Evolutionary conservation across 2,888 invertebrate genomes (phyloP), one percentile per base, ranked within the genome.

Genomic region (Agrilus cyanescens): DNA sequence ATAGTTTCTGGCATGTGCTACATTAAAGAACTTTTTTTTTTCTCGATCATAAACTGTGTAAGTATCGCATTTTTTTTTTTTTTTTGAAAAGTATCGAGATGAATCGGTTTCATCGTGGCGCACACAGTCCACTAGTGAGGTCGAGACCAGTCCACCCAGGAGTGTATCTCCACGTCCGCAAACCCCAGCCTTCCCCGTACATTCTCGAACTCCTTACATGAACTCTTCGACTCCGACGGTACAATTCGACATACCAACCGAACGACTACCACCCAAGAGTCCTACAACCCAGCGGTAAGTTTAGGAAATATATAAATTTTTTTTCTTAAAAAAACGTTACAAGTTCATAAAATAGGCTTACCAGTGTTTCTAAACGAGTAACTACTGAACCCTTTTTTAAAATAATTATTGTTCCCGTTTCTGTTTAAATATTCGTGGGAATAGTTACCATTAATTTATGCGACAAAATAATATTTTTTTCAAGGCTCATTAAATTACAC

Each of bases 101-200:
- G 81, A 84, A 49, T 75, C 79, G 13, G 74, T 77, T 53, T 78
- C 78, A 55, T 78, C 81, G 62, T 81, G 80, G 73, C 74, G 80
- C 49, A 67, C 74, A 43, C 71, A 72, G 53, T 75, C 76, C 35
- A 69, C 69, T 48, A 73, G 70, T 50, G 72, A 73, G 51, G 64
- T 66, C 14, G 73, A 74, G 46, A 62, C 62, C 4, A 67, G 76
- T 57, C 76, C 79, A 36, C 67, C 70, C 12, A 69, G 69, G 47
- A 71, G 72, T 40, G 63, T 66, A 34, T 71, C 70, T 29, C 73
- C 76, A 48, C 75, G 88, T 46, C 87, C 90, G 18, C 87, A 88
- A 63, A 94, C 94, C 15, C 94, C 95, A 34, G 86, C 87, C 42
- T 95, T 95, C 72, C 94, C 95, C 46, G 88, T 90, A 42, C 85